Evolutionary conservation across 2,888 invertebrate genomes (phyloP).

Genomic region (Microchrysa polita): DNA sequence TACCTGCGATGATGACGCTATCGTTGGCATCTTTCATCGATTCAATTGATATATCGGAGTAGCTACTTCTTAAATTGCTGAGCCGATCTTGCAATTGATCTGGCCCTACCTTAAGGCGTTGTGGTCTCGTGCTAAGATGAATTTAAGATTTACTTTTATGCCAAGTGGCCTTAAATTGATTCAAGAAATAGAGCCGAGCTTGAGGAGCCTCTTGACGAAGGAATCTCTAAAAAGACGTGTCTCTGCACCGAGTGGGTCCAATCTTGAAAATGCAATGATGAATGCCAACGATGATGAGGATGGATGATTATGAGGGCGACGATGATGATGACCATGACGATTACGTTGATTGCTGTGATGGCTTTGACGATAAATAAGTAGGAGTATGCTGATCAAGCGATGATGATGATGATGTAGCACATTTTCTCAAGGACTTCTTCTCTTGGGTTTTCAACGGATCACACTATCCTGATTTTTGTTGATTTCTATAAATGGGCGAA

Average conservation of each 20-base stretch:
- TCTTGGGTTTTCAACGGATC: background rate
- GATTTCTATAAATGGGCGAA: conserved; percentile 39
- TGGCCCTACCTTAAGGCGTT: conserved; percentile 23
- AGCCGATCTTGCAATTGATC: conserved; percentile 6
- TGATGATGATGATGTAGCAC: conserved; percentile 42
- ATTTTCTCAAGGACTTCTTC: conserved; percentile 35
- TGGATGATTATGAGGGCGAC: conserved; percentile 12
- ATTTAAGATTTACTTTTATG: conserved; percentile 38
- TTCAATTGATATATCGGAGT: conserved; percentile 25
- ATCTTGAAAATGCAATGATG: conserved; percentile 38
- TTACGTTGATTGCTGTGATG: conserved; percentile 34
- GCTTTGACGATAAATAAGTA: conserved; percentile 22
- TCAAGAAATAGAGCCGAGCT: conserved; percentile 38
- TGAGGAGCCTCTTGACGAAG: conserved; percentile 25
- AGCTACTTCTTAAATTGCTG: conserved; percentile 44
- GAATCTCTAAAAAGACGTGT: conserved; percentile 38
- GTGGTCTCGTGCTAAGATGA: conserved; percentile 41
- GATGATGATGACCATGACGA: conserved; percentile 1
- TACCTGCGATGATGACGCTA: conserved; percentile 21
- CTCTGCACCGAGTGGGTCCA: conserved; percentile 15
- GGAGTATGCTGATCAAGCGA: conserved; percentile 40
- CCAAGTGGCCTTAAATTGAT: conserved; percentile 39
- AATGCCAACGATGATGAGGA: conserved; percentile 33
- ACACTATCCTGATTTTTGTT: conserved; percentile 38
- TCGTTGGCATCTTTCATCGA: conserved; percentile 17